Conservation (phyloP, 2,797 vertebrate genomes). For the Esox lucius region DNA sequence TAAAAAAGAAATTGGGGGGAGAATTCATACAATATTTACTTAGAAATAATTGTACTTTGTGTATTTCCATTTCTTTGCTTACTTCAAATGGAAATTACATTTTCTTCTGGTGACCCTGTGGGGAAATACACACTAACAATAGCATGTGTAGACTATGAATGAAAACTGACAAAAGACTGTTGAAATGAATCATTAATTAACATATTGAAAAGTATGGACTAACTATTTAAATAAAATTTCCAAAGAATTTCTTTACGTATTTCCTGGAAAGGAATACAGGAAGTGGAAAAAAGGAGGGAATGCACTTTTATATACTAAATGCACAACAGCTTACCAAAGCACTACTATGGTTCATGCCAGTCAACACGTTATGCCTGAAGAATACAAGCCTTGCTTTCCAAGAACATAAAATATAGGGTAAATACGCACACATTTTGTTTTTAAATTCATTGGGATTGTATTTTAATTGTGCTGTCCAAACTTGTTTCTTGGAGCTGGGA, state of each 20-base stretch:
- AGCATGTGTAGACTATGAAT: conserved; percentile 22
- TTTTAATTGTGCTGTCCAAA: conserved; percentile 32
- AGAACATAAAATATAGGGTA: conserved; percentile 17
- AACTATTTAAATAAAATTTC: conserved; percentile 21
- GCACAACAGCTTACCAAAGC: conserved; percentile 61
- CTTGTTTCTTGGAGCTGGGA: conserved; percentile 23
- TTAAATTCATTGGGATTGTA: conserved; percentile 39
- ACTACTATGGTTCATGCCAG: conserved; percentile 47
- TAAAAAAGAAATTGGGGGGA: too few relatives aligned
- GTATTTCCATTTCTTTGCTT: conserved; percentile 31
- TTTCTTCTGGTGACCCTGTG: conserved; percentile 14
- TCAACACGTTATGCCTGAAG: conserved; percentile 59
- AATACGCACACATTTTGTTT: background rate
- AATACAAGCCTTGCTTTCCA: conserved; percentile 58
- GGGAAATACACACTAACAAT: conserved; percentile 19
- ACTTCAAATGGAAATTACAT: conserved; percentile 9
- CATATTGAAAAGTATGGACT: conserved; percentile 17
- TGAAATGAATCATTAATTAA: conserved; percentile 25
- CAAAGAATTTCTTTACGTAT: conserved; percentile 24
- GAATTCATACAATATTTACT: conserved; percentile 35
- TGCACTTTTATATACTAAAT: conserved; percentile 34
- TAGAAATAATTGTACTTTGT: conserved; percentile 30
- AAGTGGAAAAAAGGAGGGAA: conserved; percentile 50
- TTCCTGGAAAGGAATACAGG: conserved; percentile 28
- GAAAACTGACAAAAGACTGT: conserved; percentile 19